Evolutionary conservation across 1,140 invertebrate genomes (phyloP), one percentile per base, ranked within the genome.

Genomic region (Drosophila malerkotliana): DNA sequence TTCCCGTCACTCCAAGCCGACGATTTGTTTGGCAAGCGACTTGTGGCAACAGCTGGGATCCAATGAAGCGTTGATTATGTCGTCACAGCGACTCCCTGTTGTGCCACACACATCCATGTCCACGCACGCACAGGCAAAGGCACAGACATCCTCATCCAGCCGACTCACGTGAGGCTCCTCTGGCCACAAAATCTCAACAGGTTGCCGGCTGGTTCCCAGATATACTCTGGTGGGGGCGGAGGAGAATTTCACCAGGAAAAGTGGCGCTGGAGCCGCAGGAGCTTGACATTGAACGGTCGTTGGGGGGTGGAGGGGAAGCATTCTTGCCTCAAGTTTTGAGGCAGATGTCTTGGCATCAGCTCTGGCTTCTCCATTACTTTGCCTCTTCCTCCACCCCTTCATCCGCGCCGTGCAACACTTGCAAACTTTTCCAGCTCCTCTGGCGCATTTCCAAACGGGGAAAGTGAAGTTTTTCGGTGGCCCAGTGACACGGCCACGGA

Each of bases 31-130:
- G 62, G 62, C 39, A 60, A 52, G 59, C 39, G 28, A 67, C 51
- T 69, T 55, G 66, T 68, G 62, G 58, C 63, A 48, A 48, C 61
- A 60, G 37, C 67, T 49, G 62, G 44, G 51, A 39, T 48, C 77
- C 79, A 83, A 83, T 83, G 79, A 72, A 79, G 79, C 79, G 79
- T 82, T 88, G 78, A 87, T 85, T 82, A 87, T 87, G 83, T 87
- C 72, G 79, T 82, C 74, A 79, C 68, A 71, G 58, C 60, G 63
- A 69, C 67, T 71, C 67, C 67, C 67, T 30, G 52, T 39, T 67
- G 67, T 66, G 64, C 10, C 41, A 14, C 72, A 59, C 12, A 45
- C 15, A 67, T 55, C 30, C 28, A 56, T 15, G 28, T 28, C 1
- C 45, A 41, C 28, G 8, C 48, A 41, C 68, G 59, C 18, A 61